Conservation (phyloP, 1,140 invertebrate genomes). For the Euura saliciscinereae region DNA sequence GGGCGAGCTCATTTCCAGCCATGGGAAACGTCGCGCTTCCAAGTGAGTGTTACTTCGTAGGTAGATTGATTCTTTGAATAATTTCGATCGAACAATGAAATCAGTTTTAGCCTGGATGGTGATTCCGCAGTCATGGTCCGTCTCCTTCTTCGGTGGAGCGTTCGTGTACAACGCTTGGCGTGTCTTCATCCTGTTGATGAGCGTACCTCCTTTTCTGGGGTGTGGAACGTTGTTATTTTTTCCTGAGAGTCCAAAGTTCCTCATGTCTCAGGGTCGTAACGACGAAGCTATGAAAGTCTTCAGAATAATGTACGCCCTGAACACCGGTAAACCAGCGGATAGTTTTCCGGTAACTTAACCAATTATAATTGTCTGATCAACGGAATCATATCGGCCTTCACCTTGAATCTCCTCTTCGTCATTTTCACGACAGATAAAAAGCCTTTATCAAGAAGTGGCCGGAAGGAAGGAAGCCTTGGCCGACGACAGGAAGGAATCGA, state of each 20-base stretch:
- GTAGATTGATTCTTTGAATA: too few relatives aligned
- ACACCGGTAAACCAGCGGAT: conserved; percentile 66
- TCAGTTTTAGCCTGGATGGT: conserved; percentile 61
- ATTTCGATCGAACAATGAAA: conserved; percentile 31
- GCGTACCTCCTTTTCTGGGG: conserved; percentile 69
- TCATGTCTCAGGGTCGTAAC: conserved; percentile 75
- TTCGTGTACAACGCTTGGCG: conserved; percentile 73
- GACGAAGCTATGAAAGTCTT: conserved; percentile 70
- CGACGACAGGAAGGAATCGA: conserved; percentile 37
- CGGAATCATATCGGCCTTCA: neutral
- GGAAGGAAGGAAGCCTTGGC: conserved; percentile 54
- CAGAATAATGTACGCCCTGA: conserved; percentile 64
- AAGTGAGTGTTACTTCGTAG: conserved; percentile 31
- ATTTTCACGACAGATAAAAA: conserved; percentile 32
- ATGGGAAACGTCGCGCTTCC: conserved; percentile 49
- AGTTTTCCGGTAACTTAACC: conserved; percentile 67
- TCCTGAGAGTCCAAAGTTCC: conserved; percentile 83
- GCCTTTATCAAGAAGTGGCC: conserved; percentile 24
- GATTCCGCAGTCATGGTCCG: conserved; percentile 55
- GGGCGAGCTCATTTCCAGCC: conserved; percentile 53
- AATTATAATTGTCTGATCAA: neutral
- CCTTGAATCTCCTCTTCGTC: conserved; percentile 11
- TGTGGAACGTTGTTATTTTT: conserved; percentile 69
- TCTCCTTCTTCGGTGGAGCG: conserved; percentile 37
- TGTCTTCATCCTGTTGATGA: conserved; percentile 71